Base-by-base conservation (phyloP, 2,113 vertebrate species). In the Meriones unguiculatus region DNA sequence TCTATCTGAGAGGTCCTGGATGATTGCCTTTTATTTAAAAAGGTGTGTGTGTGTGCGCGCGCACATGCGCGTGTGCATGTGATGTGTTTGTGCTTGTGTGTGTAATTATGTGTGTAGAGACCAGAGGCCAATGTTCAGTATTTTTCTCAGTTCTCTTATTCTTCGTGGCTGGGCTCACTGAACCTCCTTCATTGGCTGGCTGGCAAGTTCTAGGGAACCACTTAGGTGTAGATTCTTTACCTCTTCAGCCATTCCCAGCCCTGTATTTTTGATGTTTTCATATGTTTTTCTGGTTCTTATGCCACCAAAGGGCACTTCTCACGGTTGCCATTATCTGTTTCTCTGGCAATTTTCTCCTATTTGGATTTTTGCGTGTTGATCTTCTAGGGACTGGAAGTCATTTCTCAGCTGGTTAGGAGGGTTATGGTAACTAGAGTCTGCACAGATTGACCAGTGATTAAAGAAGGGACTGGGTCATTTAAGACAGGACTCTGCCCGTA, bases 21-120 rank as follows among this genome's bases (percentile, higher is more conserved):
- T 87, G 25, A 72, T 93, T 41, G 93, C 86, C 30, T 93, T 91
- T 91, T 84, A 59, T 67, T 82, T 82, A 35, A 80, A 80, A 82
- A 24, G 4, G 18, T 38, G 54, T 82, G 54, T 38, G 14, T 77
- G 25, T n/a, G 32, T 80, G 52, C 35, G 52, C 32, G 28, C 17
- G 76, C n/a, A n/a, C n/a, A n/a, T 28, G 28, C 17, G 76, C 17
- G 4, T 35, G 77, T 81, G 50, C 9, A 1, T 35, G 30, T 59
- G 18, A 41, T 81, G 17, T 81, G 32, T 52, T 11, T 50, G 46
- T n/a, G 80, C 54, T 18, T 20, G 50, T 2, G 30, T 80, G 46
- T 78, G 11, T 35, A 15, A 10, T 52, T 57, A 15, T 81, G 52
- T 81, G 32, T 81, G 52, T 59, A n/a, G 5, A 81, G 32, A 57